Evolutionary conservation across 2,888 invertebrate species (phyloP), one percentile per base, ranked within the genome.

Genomic region (Hoplodrina blanda): DNA sequence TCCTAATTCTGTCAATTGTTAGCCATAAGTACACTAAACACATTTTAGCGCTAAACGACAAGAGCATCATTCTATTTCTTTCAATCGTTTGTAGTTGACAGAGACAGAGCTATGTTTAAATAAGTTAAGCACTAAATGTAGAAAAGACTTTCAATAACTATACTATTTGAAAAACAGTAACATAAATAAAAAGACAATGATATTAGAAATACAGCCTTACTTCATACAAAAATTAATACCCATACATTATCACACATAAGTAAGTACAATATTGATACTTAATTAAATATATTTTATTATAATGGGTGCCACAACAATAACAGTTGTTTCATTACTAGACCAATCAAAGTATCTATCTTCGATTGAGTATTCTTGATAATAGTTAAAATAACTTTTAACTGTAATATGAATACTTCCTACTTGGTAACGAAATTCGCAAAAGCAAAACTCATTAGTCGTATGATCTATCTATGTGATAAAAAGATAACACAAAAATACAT

Each of bases 401-500:
- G 19, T 54, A 1, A n/a, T 2, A 7, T 8, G 37, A 5, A 17
- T 1, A n/a, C 13, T 46, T 5, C 13, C 17, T 33, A 13, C 19
- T 17, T 20, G 5, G 10, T 30, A 19, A 44, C 17, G 1, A 52
- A 55, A 41, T 11, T 19, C 2, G 25, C 13, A 11, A 33, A n/a
- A 25, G 19, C 13, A 25, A 33, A 50, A 50, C 13, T 15, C 20
- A 56, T 52, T 33, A 25, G 15, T 25, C 44, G 17, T 64, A 33
- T 46, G 46, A 46, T 33, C 20, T n/a, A 17, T 33, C 1, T 66
- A 53, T 69, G 4, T n/a, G 46, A 57, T 71, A 65, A 73, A 56
- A 46, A 65, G 71, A 73, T 73, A 57, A 73, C 19, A 44, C 17
- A 25, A 64, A 56, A 41, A 50, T 13, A 37, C 25, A 25, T n/a